phyloP scores from a whole-genome alignment of 2,113 vertebrate species.

The Nyctibius bracteatus region DNA sequence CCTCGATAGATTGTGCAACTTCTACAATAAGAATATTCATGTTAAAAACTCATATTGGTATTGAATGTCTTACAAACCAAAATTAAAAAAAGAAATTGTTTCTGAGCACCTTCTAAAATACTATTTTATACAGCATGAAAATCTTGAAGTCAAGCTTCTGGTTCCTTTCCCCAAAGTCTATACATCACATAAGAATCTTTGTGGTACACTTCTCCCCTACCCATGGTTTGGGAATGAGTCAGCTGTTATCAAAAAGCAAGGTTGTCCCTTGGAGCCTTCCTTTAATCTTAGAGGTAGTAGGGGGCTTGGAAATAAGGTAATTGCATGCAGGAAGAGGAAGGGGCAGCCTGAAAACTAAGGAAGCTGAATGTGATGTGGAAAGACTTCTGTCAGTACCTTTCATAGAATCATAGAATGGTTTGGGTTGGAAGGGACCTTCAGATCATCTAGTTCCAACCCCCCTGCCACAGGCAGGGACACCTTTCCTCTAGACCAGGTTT shows the following conservation, averaged over 20 bases:
- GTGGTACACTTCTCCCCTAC: background rate
- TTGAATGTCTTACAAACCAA: background rate
- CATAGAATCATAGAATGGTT: too few relatives aligned
- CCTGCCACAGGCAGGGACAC: too few relatives aligned
- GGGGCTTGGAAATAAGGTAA: background rate
- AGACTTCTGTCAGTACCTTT: background rate
- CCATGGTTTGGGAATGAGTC: background rate
- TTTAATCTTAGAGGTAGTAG: background rate
- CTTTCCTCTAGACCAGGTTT: too few relatives aligned
- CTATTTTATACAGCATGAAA: background rate
- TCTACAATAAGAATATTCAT: background rate
- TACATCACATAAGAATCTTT: background rate
- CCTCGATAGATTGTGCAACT: background rate
- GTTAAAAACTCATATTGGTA: background rate
- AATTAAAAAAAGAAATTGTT: background rate
- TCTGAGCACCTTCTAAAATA: background rate
- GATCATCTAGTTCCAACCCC: too few relatives aligned
- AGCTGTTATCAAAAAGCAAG: background rate
- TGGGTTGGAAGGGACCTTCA: too few relatives aligned
- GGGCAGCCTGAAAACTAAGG: background rate
- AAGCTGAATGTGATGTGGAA: background rate
- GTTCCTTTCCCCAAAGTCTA: background rate
- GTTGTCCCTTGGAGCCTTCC: background rate
- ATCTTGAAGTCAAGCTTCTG: background rate
- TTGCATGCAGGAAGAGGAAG: background rate